Base-by-base conservation (phyloP, 2,797 vertebrate species). In the Chloroceryle inda region DNA sequence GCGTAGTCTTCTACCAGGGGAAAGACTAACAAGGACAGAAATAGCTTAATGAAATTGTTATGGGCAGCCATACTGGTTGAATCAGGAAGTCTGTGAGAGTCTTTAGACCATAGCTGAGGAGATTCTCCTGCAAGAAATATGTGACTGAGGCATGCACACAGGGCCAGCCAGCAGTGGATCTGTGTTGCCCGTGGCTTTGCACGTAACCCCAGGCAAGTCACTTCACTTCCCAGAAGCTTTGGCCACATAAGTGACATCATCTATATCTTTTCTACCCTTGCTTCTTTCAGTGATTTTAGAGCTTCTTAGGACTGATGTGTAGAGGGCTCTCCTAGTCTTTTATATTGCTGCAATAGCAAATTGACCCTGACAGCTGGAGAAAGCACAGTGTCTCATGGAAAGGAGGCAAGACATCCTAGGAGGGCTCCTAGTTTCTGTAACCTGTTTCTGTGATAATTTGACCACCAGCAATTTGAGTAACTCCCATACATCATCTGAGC, bases 1-100 rank as follows among this genome's bases (percentile, higher is more conserved):
- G 40, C 91, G 86, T 83, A 95, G 94, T 88, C 94, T 96, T 96
- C 74, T 92, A 96, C 86, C 67, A 94, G 76, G 80, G 81, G 76
- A 85, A 86, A 92, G 71, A 91, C 59, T 91, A 96, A 89, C 77
- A 89, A 85, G 91, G 24, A 67, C 79, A 76, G 82, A 96, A 95
- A 89, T 14, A 81, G 27, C 72, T 91, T 92, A 94, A 94, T 95
- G 82, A 90, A 94, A 95, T 91, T 92, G 71, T 94, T 81, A 91
- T 92, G 83, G 67, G 35, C 45, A 88, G 69, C 69, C 94, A 96
- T 92, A 16, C 42, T 92, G 89, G 38, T 83, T 92, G 87, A 94
- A 94, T 94, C 95, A 92, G 31, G 88, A 91, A 91, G 73, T 88
- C 89, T 94, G 62, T 0, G 1, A 82, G 44, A 94, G 29, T 72